Percentiles rank a stretch among this genome's conserved stretches.
Conservation (phyloP, 1,140 invertebrate species). For the Carcinoscorpius rotundicauda region DNA sequence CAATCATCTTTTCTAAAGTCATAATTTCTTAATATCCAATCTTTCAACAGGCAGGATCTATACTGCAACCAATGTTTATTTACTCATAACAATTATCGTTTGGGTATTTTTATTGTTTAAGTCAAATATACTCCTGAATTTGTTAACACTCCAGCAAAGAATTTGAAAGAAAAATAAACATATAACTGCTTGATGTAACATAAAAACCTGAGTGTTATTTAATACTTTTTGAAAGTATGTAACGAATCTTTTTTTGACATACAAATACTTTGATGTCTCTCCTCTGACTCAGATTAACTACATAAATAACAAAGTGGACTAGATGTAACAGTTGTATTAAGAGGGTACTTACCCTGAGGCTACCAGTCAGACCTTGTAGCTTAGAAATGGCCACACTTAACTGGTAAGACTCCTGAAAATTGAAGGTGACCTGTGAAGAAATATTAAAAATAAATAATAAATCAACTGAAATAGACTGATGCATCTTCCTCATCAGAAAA, state of each 20-base stretch:
- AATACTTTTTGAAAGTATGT: not conserved
- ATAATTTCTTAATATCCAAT: not conserved
- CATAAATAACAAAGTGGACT: not conserved
- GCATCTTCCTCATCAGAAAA: not conserved
- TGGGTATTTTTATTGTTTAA: too few relatives aligned
- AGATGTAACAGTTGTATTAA: conserved; percentile 8
- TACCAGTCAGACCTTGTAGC: conserved; percentile 67
- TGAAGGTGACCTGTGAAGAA: conserved; percentile 41
- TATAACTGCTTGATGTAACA: too few relatives aligned
- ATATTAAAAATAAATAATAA: conserved; percentile 4
- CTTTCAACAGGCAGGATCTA: too few relatives aligned
- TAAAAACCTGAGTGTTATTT: not conserved
- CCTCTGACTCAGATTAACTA: not conserved
- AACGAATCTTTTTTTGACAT: too few relatives aligned
- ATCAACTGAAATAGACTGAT: conserved; percentile 8
- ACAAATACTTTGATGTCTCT: not conserved
- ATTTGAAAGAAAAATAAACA: too few relatives aligned
- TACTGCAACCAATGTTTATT: too few relatives aligned
- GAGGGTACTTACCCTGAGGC: conserved; percentile 47
- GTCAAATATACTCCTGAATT: too few relatives aligned
- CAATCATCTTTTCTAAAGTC: not conserved
- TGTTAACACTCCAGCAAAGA: too few relatives aligned
- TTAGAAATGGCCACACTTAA: conserved; percentile 71
- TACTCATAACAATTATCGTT: too few relatives aligned
- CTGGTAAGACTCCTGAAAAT: conserved; percentile 58